Evolutionary conservation across 2,113 vertebrate species (phyloP), one percentile per base, ranked within the genome.

Genomic region (Tenrec ecaudatus): DNA sequence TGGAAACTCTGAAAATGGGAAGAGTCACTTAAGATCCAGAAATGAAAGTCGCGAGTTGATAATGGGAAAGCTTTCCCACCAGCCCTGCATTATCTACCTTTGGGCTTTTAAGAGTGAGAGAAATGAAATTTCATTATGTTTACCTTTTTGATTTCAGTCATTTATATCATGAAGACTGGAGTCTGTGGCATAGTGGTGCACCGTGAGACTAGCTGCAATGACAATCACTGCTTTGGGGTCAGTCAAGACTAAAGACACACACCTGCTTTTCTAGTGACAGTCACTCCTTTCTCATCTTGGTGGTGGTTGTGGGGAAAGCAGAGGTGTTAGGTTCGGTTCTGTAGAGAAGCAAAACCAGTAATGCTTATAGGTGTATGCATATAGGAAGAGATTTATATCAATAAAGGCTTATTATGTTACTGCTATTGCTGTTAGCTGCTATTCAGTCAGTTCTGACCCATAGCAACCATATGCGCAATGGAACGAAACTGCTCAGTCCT

Each of bases 1-100:
- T 90, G 3, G 58, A 36, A 93, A 89, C 57, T 43, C 66, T 3
- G 22, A 82, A 58, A 80, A 58, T 40, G 40, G 7, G 43, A 86
- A 23, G 43, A 40, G 53, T 77, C 31, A 33, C 27, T 69, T 69
- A n/a, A 20, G 89, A 92, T 40, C 58, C 60, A 94, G 78, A 82
- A 95, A 90, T 53, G 69, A 82, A 85, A 88, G 29, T n/a, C 57
- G 53, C 1, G 2, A 38, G 25, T 82, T 86, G 36, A 88, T 64
- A 86, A 88, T n/a, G 25, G n/a, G 38, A 17, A 33, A 3, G 31
- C 60, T 64, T 11, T 6, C 23, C 22, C 19, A 8, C 27, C 40
- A 68, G 82, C 3, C 29, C 29, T 64, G 36, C 89, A 57, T 20
- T 16, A 80, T 53, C 95, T 31, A 53, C 66, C 82, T 33, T 8